Conservation (phyloP, 2,797 vertebrate species). For the Lithobates pipiens region DNA sequence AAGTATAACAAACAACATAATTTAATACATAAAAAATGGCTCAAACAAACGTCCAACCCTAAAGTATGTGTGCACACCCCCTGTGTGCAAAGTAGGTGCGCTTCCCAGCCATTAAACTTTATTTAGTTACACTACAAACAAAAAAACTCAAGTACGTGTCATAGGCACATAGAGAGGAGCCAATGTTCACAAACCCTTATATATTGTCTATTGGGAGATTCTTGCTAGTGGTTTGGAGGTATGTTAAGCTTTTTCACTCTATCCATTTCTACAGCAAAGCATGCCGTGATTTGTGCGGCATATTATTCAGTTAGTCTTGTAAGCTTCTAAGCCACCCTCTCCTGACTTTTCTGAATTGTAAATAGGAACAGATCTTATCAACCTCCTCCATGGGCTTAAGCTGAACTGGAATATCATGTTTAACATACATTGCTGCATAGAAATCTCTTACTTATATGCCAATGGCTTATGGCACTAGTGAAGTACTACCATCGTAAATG, state of each 20-base stretch:
- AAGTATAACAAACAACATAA: too few relatives aligned
- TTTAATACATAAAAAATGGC: too few relatives aligned
- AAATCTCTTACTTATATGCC: slow-evolving; percentile 12
- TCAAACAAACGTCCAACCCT: too few relatives aligned
- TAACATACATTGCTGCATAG: slow-evolving; percentile 34
- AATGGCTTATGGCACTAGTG: slow-evolving; percentile 14
- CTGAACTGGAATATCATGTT: slow-evolving; percentile 11
- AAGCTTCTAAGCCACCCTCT: slow-evolving; percentile 10
- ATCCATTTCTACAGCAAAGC: slow-evolving; percentile 23
- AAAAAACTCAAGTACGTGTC: too few relatives aligned
- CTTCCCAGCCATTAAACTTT: too few relatives aligned
- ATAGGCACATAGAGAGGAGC: too few relatives aligned
- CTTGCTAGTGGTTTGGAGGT: slow-evolving; percentile 45
- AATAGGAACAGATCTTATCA: slow-evolving; percentile 45
- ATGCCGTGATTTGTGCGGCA: slow-evolving; percentile 44
- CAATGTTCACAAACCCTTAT: background rate
- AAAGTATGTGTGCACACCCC: too few relatives aligned
- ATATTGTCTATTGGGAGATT: slow-evolving; percentile 45
- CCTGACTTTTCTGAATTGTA: slow-evolving; percentile 47
- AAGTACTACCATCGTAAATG: slow-evolving; percentile 21
- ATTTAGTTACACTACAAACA: too few relatives aligned
- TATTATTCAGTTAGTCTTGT: slow-evolving; percentile 29
- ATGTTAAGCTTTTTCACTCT: slow-evolving; percentile 30
- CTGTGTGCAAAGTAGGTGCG: too few relatives aligned
- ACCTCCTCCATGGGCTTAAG: slow-evolving; percentile 32